Conservation (phyloP, 2,888 invertebrate species). For the Clistopyga incitator region DNA sequence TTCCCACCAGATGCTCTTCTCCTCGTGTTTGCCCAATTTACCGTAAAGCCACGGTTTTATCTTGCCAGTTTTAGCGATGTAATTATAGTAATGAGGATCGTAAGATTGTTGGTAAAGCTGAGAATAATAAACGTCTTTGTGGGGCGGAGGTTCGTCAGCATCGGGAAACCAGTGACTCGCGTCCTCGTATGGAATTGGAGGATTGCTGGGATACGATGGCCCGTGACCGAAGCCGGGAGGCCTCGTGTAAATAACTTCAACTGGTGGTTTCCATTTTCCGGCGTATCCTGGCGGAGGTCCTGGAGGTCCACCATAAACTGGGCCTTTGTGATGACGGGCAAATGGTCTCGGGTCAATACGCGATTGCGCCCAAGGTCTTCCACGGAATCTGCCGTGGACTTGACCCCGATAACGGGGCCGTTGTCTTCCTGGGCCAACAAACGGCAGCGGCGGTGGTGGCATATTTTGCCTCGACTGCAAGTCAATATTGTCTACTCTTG, state of each 20-base stretch:
- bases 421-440: conserved; percentile 42
- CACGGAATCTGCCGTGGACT: conserved; percentile 24
- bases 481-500: conserved; percentile 47
- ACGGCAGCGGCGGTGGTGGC: no score
- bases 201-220: conserved; percentile 66
- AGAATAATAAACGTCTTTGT: conserved; percentile 78
- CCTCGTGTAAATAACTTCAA: conserved; percentile 79
- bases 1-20: conserved; percentile 77
- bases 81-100: conserved; percentile 81
- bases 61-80: conserved; percentile 81
- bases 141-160: conserved; percentile 61
- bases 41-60: conserved; percentile 80
- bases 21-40: conserved; percentile 75
- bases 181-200: conserved; percentile 74
- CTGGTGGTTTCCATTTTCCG: conserved; percentile 66
- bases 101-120: conserved; percentile 81
- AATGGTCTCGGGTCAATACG: conserved; percentile 68
- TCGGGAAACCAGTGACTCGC: conserved; percentile 77
- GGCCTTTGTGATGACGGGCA: conserved; percentile 69
- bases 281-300: neutral
- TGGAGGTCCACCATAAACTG: conserved; percentile 58
- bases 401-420: conserved; percentile 46
- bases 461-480: conserved; percentile 52
- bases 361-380: conserved; percentile 68
- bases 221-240: conserved; percentile 70